phyloP scores from a whole-genome alignment of 2,113 vertebrate genomes.

The Phalacrocorax aristotelis region DNA sequence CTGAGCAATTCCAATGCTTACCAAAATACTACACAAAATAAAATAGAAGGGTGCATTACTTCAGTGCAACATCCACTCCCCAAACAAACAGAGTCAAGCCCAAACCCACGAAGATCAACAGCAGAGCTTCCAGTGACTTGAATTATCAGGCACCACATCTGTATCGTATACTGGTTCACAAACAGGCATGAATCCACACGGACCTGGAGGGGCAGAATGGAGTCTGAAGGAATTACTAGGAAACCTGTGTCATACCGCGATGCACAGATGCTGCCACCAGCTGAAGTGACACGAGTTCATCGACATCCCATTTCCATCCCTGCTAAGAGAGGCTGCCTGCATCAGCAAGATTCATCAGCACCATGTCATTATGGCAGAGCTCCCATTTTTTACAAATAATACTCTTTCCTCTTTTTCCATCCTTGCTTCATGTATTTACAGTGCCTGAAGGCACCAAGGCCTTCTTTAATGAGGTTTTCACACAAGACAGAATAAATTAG shows the following conservation, averaged over 20 bases:
- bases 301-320: not conserved
- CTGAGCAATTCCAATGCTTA: not conserved
- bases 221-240: not conserved
- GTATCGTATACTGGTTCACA: not conserved
- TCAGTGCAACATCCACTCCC: not conserved
- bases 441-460: not conserved
- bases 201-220: not conserved
- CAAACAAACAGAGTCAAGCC: not conserved
- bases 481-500: constrained; percentile 1
- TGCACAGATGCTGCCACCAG: not conserved
- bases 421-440: rapidly evolving
- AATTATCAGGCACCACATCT: rapidly evolving
- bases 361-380: not conserved
- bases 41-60: rapidly evolving
- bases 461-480: constrained; percentile 17
- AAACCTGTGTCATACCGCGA: not conserved
- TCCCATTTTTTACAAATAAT: not conserved
- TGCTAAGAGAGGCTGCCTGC: not conserved
- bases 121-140: not conserved
- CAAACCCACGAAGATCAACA: not conserved
- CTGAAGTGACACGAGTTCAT: not conserved
- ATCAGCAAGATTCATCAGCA: not conserved
- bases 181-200: rapidly evolving
- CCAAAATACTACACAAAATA: not conserved
- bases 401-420: not conserved